phyloP scores from a whole-genome alignment of 2,888 invertebrate species.

The Melieria crassipennis region DNA sequence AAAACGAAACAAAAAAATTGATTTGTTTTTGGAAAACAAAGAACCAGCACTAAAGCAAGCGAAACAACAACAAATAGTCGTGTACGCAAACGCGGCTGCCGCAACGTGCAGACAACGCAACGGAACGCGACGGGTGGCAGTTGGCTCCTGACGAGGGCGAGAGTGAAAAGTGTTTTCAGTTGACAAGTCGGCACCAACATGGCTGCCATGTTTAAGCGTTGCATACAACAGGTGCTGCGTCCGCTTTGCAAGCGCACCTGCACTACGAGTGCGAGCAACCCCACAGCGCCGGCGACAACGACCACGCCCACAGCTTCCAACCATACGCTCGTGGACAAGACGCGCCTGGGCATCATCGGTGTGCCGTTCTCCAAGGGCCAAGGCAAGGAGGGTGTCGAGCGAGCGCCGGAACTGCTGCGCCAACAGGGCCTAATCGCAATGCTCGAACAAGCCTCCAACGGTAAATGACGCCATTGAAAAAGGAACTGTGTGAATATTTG shows the following conservation, averaged over 20 bases:
- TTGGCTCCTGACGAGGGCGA: slow-evolving; percentile 7
- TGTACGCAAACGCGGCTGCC: too few species aligned
- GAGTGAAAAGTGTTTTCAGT: slow-evolving; percentile 16
- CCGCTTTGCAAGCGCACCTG: too few species aligned
- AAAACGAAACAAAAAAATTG: too few species aligned
- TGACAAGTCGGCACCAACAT: too few species aligned
- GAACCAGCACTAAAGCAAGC: too few species aligned
- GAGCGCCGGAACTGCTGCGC: slow-evolving; percentile 76
- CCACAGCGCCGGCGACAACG: not conserved
- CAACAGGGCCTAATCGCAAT: slow-evolving; percentile 72
- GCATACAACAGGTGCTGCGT: not conserved
- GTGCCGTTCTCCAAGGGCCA: slow-evolving; percentile 85
- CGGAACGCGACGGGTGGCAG: not conserved
- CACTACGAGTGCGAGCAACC: not conserved
- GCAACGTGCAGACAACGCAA: too few species aligned
- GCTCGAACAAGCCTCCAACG: slow-evolving; percentile 68
- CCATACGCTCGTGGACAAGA: slow-evolving; percentile 15
- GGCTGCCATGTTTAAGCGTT: slow-evolving; percentile 14
- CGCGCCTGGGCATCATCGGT: slow-evolving; percentile 75
- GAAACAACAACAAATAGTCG: too few species aligned
- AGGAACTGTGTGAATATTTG: not conserved
- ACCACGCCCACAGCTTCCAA: slow-evolving; percentile 22
- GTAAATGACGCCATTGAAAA: not conserved
- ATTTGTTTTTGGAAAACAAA: too few species aligned
- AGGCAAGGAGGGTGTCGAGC: slow-evolving; percentile 74